Base-by-base conservation (phyloP, 2,888 invertebrate species). In the Pheosia tremula region DNA sequence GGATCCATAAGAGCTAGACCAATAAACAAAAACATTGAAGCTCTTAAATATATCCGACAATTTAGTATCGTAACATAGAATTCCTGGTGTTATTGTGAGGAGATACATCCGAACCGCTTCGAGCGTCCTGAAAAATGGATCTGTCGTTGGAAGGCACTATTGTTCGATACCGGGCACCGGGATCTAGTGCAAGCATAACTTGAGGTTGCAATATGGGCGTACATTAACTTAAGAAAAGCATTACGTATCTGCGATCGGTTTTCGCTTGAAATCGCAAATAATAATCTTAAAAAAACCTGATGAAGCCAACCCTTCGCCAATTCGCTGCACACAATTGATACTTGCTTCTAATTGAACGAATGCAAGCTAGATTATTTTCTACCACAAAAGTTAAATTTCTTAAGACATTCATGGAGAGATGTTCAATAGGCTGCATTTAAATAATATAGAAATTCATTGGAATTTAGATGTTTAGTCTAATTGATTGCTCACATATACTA, bases 61-160 rank as follows among this genome's bases (percentile, higher is more conserved):
- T 72, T 50, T 24, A 50, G 24, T 13, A 50, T 50, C 13, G 24
- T 3, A 8, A 43, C 9, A 1, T 9, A 7, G 4, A 8, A 10
- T 43, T 5, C 6, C 39, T 5, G 39, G 7, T 3, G 39, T 74
- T 71, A 71, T 74, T 78, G 10, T 47, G 47, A 47, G 11, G 47
- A 45, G 3, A 47, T 47, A 47, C 3, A 39, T 7, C 6, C 6
- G 6, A 39, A 39, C 39, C 39, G 43, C 63, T 68, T 69, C 64
- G 73, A 78, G 80, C 75, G 76, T 77, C 81, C 85, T 87, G 83
- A 83, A 84, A 87, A 85, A 88, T 85, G 79, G 82, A 84, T 83
- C 79, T 80, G 52, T 61, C 55, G 61, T 58, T 61, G 62, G 74
- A 62, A 62, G 66, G 68, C 69, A 71, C 75, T 74, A 83, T 83